Evolutionary conservation across 1,140 invertebrate genomes (phyloP), one percentile per base, ranked within the genome.

Genomic region (Anadara kagoshimensis): DNA sequence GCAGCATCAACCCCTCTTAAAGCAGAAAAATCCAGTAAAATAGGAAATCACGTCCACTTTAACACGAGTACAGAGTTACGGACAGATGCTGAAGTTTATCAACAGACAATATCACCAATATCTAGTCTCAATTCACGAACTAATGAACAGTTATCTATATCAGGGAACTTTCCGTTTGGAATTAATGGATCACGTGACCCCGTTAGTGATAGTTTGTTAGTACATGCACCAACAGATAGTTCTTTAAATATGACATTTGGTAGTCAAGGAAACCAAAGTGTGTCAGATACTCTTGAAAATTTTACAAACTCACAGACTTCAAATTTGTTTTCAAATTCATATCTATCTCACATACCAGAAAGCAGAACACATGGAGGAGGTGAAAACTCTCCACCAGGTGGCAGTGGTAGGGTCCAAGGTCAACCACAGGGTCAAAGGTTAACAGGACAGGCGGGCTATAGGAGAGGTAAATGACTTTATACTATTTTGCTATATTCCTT

Each of bases 191-290:
- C 29, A 54, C 51, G 57, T 59, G 41, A 26, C 12, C 63, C 59
- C 0, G 65, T 67, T 3, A 67, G 65, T 56, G 78, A 79, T n/a
- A 79, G 78, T 47, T 47, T 79, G 51, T 56, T 76, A 10, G 73
- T 73, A 26, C 75, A 86, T 73, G 77, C 78, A 12, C 67, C 81
- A 47, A 74, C 78, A 4, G 64, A 81, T 20, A 78, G 81, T 47
- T 65, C 69, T 12, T 58, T 71, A 51, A 75, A 77, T 58, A 59
- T 75, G 1, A 73, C 73, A 4, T 53, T 54, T 18, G 36, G 49
- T 18, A 75, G 77, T 57, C 41, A 64, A 12, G 29, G 29, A 36
- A 36, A 36, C 29, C 29, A 36, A 36, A 36, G 29, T 36, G 7
- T 36, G 2, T 36, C 29, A 36, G 29, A 36, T 36, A 36, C 29